phyloP scores from a whole-genome alignment of 2,797 vertebrate species.

The Enoplosus armatus region DNA sequence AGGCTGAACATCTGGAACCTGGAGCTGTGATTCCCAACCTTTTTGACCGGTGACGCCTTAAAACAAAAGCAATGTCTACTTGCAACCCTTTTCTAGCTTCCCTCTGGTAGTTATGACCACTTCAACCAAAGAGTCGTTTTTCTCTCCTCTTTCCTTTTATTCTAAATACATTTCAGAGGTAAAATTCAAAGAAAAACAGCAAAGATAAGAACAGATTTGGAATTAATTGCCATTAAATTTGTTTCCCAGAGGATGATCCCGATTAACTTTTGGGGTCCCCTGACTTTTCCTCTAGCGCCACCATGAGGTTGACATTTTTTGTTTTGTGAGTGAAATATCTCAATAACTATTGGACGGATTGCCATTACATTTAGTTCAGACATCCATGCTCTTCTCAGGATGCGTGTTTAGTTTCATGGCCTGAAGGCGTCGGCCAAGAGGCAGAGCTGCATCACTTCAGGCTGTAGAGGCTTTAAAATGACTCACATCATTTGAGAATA shows the following conservation, averaged over 20 bases:
- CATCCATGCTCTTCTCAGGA: background rate
- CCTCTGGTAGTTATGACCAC: too few species aligned
- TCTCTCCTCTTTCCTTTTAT: too few species aligned
- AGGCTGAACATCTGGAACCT: background rate
- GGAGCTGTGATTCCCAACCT: background rate
- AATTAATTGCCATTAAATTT: background rate
- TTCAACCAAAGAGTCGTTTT: background rate
- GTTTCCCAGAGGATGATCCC: background rate
- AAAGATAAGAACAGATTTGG: background rate
- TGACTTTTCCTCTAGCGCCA: background rate
- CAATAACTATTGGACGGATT: background rate
- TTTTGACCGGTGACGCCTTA: background rate
- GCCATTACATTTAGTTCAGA: background rate
- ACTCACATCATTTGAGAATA: slow-evolving; percentile 27
- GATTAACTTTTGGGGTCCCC: background rate
- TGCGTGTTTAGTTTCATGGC: slow-evolving; percentile 1
- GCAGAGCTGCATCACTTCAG: slow-evolving; percentile 11
- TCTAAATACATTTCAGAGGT: background rate
- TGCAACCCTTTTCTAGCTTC: too few species aligned
- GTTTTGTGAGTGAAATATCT: background rate
- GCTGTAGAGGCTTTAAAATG: slow-evolving; percentile 20
- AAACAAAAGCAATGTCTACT: background rate
- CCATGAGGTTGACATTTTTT: background rate
- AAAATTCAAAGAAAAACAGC: background rate
- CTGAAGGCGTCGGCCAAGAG: slow-evolving; percentile 1